These are phyloP conservation scores for Condylostylus longicornis DNA, from an alignment of 1,140 invertebrate species.

Conservation along the genomic window DNA sequence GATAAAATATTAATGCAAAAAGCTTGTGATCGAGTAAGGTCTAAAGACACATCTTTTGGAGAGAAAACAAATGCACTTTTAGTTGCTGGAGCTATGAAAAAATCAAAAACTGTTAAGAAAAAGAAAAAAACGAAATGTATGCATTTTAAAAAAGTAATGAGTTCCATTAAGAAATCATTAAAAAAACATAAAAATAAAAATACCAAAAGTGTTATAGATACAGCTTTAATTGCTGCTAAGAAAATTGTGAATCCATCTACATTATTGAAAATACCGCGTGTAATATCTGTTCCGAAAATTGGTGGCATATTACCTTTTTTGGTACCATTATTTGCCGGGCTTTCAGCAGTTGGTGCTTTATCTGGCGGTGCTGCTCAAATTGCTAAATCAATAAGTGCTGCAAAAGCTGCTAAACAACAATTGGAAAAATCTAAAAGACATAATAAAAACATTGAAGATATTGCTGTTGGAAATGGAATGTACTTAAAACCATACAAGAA, in stretches of 20 bases:
- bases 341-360: constrained; percentile 21
- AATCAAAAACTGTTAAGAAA: no score
- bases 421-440: constrained; percentile 20
- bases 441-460: constrained; percentile 23
- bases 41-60: no score
- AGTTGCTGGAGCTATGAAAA: no score
- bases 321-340: constrained; percentile 23
- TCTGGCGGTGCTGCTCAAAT: constrained; percentile 22
- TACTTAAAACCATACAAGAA: constrained; percentile 25
- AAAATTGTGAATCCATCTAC: constrained; percentile 2
- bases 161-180: no score
- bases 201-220: no score
- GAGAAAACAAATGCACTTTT: no score
- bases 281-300: constrained; percentile 21
- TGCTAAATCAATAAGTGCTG: constrained; percentile 19
- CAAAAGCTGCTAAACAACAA: constrained; percentile 17
- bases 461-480: constrained; percentile 19
- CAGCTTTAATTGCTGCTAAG: constrained; percentile 7
- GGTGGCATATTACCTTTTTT: constrained; percentile 21
- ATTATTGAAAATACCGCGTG: constrained; percentile 8
- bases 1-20: no score
- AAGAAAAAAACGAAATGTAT: no score
- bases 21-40: no score
- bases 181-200: no score
- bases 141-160: no score